Conservation (phyloP, 2,113 vertebrate genomes). For the Nipponia nippon region DNA sequence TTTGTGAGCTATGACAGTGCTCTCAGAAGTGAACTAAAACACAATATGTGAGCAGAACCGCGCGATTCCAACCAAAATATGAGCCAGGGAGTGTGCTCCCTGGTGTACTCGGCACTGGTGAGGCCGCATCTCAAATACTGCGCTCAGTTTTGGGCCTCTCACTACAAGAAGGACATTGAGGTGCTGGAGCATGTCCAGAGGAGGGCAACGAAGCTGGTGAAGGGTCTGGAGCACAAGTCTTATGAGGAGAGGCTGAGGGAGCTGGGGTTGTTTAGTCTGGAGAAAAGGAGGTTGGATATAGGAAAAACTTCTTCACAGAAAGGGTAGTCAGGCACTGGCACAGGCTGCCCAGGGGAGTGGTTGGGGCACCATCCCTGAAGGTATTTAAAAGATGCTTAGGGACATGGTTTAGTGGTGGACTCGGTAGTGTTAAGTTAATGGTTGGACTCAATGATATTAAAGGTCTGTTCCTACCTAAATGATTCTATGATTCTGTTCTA, state of each 20-base stretch:
- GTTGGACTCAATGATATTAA: not conserved
- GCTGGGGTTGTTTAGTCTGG: accelerated
- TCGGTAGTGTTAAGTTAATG: not conserved
- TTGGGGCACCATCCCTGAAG: not conserved
- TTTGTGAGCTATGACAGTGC: not conserved
- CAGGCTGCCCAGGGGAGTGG: not conserved
- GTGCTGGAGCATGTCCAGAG: not conserved
- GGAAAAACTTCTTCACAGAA: not conserved
- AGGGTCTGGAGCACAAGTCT: accelerated
- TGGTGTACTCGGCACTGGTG: accelerated
- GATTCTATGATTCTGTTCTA: not conserved
- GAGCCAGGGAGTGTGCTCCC: not conserved
- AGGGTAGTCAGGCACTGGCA: not conserved
- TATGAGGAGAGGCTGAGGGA: accelerated
- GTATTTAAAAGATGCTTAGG: not conserved
- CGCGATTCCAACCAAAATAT: not conserved
- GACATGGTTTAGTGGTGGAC: not conserved
- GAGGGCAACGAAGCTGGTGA: accelerated
- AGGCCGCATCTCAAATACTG: accelerated
- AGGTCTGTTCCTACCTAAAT: not conserved
- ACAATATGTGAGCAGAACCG: not conserved
- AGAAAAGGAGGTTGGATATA: not conserved
- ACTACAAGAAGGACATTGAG: not conserved
- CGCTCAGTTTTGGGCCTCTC: not conserved
- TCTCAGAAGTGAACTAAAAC: not conserved